A percentile compares a stretch with the other conserved stretches of the same genome.
phyloP scores from a whole-genome alignment of 2,888 invertebrate genomes.

The Clostera curtula region DNA sequence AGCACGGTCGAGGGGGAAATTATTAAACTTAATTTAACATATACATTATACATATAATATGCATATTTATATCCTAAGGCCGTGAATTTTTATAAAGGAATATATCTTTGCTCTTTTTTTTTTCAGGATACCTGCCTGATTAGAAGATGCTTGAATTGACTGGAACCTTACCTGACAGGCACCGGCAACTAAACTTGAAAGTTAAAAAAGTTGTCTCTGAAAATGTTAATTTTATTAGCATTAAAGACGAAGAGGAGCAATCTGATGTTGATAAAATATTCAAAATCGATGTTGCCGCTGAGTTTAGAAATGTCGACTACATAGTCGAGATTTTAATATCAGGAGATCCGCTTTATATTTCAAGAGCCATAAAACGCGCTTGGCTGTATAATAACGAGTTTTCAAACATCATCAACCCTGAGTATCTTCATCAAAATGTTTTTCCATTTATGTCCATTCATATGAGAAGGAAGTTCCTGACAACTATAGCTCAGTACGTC shows the following conservation, averaged over 20 bases:
- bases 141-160: constrained; percentile 28
- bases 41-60: too few species aligned
- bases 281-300: constrained; percentile 49
- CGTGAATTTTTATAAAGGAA: too few species aligned
- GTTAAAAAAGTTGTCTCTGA: constrained; percentile 25
- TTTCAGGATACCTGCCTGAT: constrained; percentile 12
- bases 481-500: constrained; percentile 27
- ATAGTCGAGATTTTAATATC: constrained; percentile 40
- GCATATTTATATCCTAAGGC: too few species aligned
- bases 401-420: constrained; percentile 31
- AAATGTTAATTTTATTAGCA: constrained; percentile 22
- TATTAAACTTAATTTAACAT: too few species aligned
- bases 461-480: constrained; percentile 43
- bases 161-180: constrained; percentile 33
- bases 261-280: constrained; percentile 43
- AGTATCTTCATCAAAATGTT: constrained; percentile 36
- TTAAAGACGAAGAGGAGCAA: constrained; percentile 23
- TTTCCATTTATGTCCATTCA: constrained; percentile 48
- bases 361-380: constrained; percentile 39
- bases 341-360: constrained; percentile 41
- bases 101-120: too few species aligned
- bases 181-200: constrained; percentile 31
- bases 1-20: too few species aligned
- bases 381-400: constrained; percentile 40
- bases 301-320: constrained; percentile 37